Evolutionary conservation across 2,888 invertebrate species (phyloP).

Genomic region (Phorcus lineatus): DNA sequence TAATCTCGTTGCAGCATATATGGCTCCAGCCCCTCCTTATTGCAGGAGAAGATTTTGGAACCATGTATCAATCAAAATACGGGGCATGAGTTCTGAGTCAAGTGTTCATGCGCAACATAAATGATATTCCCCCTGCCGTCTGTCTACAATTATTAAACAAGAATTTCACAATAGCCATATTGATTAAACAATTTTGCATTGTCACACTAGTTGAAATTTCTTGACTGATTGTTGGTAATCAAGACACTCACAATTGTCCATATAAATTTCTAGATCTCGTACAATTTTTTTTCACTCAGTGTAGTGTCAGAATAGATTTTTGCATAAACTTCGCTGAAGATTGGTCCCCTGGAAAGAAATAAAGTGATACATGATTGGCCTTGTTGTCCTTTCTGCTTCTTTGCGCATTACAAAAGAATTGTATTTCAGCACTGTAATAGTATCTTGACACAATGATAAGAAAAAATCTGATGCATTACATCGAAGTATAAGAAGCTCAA

Average conservation of each 20-base stretch:
- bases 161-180: not conserved
- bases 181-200: not conserved
- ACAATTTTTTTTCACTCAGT: not conserved
- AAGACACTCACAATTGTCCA: not conserved
- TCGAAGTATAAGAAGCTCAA: too few relatives aligned
- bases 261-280: not conserved
- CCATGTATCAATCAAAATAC: not conserved
- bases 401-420: too few relatives aligned
- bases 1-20: not conserved
- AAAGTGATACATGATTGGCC: too few relatives aligned
- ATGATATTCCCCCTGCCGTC: not conserved
- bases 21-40: not conserved
- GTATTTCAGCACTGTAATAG: too few relatives aligned
- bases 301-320: too few relatives aligned
- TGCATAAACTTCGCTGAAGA: too few relatives aligned
- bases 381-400: too few relatives aligned
- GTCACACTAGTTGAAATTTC: not conserved
- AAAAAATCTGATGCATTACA: too few relatives aligned
- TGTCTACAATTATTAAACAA: not conserved
- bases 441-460: too few relatives aligned
- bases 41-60: not conserved
- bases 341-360: too few relatives aligned
- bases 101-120: not conserved
- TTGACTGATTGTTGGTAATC: not conserved
- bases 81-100: not conserved